Conservation (phyloP, 1,140 invertebrate genomes). For the Teleogryllus occipitalis region DNA sequence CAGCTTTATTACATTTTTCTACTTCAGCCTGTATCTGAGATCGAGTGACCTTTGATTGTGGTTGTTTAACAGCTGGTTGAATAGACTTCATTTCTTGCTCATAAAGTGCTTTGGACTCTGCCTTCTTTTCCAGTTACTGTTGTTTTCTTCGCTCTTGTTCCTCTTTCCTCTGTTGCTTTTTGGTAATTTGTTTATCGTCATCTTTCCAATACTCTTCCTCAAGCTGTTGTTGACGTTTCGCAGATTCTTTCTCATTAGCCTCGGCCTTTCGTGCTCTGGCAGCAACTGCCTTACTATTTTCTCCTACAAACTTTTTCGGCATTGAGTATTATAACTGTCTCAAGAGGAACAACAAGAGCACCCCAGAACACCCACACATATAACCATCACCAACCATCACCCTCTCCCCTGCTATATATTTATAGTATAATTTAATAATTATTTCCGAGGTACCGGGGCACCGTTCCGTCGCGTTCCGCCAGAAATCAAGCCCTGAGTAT, state of each 20-base stretch:
- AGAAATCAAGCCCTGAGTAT: too few relatives aligned
- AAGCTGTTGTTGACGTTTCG: constrained; percentile 58
- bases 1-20: constrained; percentile 49
- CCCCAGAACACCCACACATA: too few relatives aligned
- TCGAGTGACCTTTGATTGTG: constrained; percentile 70
- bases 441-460: too few relatives aligned
- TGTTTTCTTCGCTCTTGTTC: constrained; percentile 80
- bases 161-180: constrained; percentile 90
- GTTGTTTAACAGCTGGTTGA: constrained; percentile 48
- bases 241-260: constrained; percentile 58
- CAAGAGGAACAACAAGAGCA: too few relatives aligned
- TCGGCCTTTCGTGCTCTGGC: constrained; percentile 77
- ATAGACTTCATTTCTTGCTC: constrained; percentile 79
- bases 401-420: too few relatives aligned
- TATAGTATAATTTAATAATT: too few relatives aligned
- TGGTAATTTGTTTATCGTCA: constrained; percentile 80
- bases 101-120: constrained; percentile 70
- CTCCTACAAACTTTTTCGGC: constrained; percentile 87
- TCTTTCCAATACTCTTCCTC: constrained; percentile 91
- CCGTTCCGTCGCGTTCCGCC: too few relatives aligned
- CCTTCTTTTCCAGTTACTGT: constrained; percentile 82
- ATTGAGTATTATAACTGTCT: constrained; percentile 39
- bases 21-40: constrained; percentile 66
- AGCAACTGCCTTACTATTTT: constrained; percentile 82
- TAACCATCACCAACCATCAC: too few relatives aligned